These are phyloP conservation scores for Bathynomus jamesi DNA, from an alignment of 1,140 invertebrate species.

Conservation along the genomic window DNA sequence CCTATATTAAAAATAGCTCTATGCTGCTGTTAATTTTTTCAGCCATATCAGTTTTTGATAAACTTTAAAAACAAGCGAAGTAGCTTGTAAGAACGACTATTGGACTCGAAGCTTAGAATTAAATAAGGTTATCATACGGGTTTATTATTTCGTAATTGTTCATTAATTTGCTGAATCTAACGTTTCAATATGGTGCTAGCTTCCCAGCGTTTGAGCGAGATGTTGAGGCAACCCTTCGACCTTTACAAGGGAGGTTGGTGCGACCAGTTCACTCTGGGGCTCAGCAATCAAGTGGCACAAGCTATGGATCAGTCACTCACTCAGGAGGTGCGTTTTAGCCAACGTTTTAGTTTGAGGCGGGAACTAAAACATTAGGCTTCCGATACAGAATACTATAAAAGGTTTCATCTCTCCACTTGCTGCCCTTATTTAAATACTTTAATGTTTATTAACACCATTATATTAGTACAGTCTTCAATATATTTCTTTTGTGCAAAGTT, in stretches of 20 bases:
- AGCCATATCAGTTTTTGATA: too few species aligned
- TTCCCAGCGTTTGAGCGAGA: constrained; percentile 76
- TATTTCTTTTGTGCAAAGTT: not conserved
- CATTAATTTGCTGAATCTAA: not conserved
- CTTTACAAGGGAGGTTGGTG: constrained; percentile 80
- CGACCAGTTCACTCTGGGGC: constrained; percentile 84
- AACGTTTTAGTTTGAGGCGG: not conserved
- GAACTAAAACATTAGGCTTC: too few species aligned
- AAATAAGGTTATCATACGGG: not conserved
- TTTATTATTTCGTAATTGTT: not conserved
- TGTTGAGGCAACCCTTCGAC: constrained; percentile 80
- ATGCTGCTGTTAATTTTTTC: too few species aligned
- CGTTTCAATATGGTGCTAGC: constrained; percentile 44
- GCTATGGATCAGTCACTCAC: constrained; percentile 91
- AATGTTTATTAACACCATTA: too few species aligned
- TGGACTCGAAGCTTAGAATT: too few species aligned
- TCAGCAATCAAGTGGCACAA: constrained; percentile 87
- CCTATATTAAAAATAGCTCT: too few species aligned
- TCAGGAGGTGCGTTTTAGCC: constrained; percentile 58
- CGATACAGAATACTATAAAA: too few species aligned
- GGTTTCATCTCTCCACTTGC: too few species aligned
- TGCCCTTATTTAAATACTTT: too few species aligned
- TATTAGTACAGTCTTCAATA: not conserved
- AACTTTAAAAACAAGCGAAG: too few species aligned
- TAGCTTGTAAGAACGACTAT: too few species aligned